Conservation (phyloP, 2,888 invertebrate species). For the Strigamia maritima region DNA sequence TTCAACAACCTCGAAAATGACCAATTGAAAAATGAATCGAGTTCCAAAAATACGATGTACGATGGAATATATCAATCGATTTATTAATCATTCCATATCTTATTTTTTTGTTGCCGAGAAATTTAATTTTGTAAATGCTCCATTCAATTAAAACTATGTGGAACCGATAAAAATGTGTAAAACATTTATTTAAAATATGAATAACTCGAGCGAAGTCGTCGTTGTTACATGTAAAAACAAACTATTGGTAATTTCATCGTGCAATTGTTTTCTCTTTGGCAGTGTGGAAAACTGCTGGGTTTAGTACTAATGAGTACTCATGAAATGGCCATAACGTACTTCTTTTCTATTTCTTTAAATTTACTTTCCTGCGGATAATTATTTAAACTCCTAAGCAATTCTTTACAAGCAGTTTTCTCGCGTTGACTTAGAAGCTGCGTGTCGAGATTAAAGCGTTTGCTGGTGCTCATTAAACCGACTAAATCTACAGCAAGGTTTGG, state of each 20-base stretch:
- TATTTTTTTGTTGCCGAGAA: background rate
- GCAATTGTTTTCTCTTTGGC: background rate
- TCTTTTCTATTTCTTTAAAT: background rate
- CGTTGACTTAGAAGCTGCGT: background rate
- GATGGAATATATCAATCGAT: background rate
- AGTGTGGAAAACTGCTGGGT: constrained; percentile 24
- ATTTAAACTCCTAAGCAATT: background rate
- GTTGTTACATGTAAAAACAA: too few species aligned
- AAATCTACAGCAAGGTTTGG: background rate
- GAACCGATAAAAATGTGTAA: background rate
- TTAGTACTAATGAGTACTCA: background rate
- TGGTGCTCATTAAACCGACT: background rate
- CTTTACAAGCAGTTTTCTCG: background rate
- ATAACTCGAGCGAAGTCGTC: too few species aligned
- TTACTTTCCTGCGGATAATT: background rate
- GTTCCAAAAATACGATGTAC: background rate
- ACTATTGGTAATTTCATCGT: too few species aligned
- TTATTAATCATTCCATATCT: background rate
- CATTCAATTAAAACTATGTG: background rate
- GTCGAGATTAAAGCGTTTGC: background rate
- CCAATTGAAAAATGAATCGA: constrained; percentile 45
- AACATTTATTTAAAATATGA: background rate
- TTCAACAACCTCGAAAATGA: constrained; percentile 87
- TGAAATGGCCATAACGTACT: background rate
- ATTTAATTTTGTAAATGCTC: background rate